phyloP scores from a whole-genome alignment of 2,113 vertebrate genomes.

The Mionectes macconnelli region DNA sequence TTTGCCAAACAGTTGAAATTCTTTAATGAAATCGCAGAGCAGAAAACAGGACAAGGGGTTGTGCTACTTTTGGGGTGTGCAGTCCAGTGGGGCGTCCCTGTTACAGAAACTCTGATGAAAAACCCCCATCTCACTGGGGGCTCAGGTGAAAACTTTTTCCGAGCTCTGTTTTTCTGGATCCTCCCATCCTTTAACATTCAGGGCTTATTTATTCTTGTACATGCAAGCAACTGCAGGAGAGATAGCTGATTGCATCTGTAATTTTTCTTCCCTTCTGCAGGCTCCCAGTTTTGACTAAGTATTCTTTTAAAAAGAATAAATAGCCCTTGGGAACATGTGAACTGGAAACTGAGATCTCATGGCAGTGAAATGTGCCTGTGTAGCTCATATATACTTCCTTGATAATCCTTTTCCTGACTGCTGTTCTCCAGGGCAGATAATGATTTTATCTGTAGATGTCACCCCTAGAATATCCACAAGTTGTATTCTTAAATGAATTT shows the following conservation, averaged over 20 bases:
- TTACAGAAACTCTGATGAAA: neutral
- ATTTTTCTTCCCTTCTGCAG: conserved; percentile 21
- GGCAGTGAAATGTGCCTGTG: conserved; percentile 37
- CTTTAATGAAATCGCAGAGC: neutral
- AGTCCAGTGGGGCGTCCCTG: neutral
- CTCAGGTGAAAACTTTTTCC: neutral
- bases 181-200: neutral
- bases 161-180: neutral
- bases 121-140: neutral
- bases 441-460: conserved; percentile 59
- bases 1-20: neutral
- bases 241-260: conserved; percentile 42
- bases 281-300: conserved; percentile 41
- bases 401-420: conserved; percentile 56
- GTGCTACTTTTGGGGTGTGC: neutral
- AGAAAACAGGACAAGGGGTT: neutral
- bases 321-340: conserved; percentile 51
- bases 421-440: conserved; percentile 45
- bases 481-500: conserved; percentile 43
- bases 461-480: conserved; percentile 35
- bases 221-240: conserved; percentile 27
- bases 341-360: conserved; percentile 49
- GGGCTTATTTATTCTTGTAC: conserved; percentile 14
- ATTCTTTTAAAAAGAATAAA: conserved; percentile 52
- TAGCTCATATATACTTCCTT: conserved; percentile 17